A percentile compares a stretch with the other conserved stretches of the same genome.
Conservation (phyloP, 2,797 vertebrate genomes). For the Cirrhinus mrigala region DNA sequence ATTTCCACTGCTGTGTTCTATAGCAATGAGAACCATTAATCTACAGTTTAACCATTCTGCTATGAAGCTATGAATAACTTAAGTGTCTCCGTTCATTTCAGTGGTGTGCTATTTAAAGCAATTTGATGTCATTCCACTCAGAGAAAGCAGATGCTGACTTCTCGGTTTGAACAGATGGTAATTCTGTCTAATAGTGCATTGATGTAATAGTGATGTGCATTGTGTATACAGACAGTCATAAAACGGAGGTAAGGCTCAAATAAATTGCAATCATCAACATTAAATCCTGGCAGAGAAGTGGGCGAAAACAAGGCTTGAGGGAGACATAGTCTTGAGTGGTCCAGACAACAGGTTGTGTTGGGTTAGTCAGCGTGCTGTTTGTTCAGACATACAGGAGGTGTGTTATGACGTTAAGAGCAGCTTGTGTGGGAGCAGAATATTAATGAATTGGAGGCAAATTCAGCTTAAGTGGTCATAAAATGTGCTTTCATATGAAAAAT, state of each 20-base stretch:
- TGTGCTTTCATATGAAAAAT: not conserved
- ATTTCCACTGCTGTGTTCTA: conserved; percentile 18
- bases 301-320: conserved; percentile 56
- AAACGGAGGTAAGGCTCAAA: conserved; percentile 91
- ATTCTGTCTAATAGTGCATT: conserved; percentile 93
- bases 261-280: conserved; percentile 93
- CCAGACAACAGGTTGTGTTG: conserved; percentile 46
- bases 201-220: conserved; percentile 85
- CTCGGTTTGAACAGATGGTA: conserved; percentile 95
- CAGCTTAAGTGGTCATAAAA: conserved; percentile 17
- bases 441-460: conserved; percentile 23
- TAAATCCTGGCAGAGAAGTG: conserved; percentile 74
- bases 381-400: conserved; percentile 27
- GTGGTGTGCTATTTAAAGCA: conserved; percentile 57
- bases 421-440: conserved; percentile 41
- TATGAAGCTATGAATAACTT: conserved; percentile 44
- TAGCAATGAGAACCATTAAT: conserved; percentile 31
- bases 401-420: conserved; percentile 27
- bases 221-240: conserved; percentile 92
- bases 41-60: conserved; percentile 20
- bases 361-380: conserved; percentile 43
- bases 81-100: conserved; percentile 42
- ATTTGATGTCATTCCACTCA: conserved; percentile 57
- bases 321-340: conserved; percentile 52
- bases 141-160: conserved; percentile 91